Percentiles rank a stretch among this genome's conserved stretches.
These are phyloP conservation scores for Cirrhinus mrigala DNA, from an alignment of 2,797 vertebrate species.

Conservation along the genomic window DNA sequence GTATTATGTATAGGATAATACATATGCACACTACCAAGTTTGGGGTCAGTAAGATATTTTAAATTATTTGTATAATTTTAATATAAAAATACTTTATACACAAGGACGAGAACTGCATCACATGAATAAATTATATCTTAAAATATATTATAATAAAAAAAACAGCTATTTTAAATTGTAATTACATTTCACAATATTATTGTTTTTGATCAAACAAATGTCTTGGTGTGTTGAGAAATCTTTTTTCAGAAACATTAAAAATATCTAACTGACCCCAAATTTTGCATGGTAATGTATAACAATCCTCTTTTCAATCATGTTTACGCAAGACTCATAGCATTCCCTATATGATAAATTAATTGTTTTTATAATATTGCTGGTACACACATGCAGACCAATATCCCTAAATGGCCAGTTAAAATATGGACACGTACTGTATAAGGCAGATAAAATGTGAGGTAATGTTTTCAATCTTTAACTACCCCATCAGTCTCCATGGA, in stretches of 20 bases:
- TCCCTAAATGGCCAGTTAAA: not conserved
- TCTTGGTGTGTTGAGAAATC: no score
- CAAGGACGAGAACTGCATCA: not conserved
- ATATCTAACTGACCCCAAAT: not conserved
- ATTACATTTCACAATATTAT: not conserved
- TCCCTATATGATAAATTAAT: not conserved
- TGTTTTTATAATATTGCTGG: not conserved
- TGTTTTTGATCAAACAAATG: not conserved
- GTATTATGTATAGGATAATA: not conserved
- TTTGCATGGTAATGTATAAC: not conserved
- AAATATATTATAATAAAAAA: not conserved
- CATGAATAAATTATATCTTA: not conserved
- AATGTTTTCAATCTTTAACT: constrained; percentile 23
- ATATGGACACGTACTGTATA: not conserved
- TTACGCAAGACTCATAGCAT: not conserved
- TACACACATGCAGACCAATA: not conserved
- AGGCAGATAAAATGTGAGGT: not conserved
- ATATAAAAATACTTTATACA: no score
- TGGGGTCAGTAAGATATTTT: not conserved
- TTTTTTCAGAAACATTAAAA: not conserved
- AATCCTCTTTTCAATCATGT: not conserved
- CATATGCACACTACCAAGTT: not conserved
- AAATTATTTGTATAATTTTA: no score
- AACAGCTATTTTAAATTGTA: not conserved
- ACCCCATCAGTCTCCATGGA: constrained; percentile 5